These are phyloP conservation scores for Tethya wilhelma DNA, from an alignment of 37 sponge, comb jelly and placozoan genomes.

Conservation along the genomic window DNA sequence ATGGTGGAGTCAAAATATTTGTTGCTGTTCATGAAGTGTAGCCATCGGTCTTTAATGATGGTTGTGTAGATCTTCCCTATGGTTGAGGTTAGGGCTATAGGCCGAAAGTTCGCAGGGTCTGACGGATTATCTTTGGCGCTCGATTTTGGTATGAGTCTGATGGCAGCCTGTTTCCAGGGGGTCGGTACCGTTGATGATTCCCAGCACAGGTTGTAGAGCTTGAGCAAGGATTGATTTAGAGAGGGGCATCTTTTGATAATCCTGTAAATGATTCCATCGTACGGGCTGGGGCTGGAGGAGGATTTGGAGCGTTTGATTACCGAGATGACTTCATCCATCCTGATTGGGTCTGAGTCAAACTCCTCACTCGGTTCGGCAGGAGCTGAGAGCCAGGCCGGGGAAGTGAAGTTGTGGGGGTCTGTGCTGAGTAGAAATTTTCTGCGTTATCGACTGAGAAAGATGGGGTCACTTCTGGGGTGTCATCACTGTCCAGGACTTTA, in stretches of 20 bases:
- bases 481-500: background rate
- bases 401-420: background rate
- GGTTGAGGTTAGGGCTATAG: conserved; percentile 6
- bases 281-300: conserved; percentile 13
- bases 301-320: background rate
- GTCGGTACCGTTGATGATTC: background rate
- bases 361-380: background rate
- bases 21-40: background rate
- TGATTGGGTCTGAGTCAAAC: no score
- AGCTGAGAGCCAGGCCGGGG: conserved; percentile 14
- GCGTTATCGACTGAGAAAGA: background rate
- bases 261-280: background rate
- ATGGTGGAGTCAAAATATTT: background rate
- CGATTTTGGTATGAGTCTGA: background rate
- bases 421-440: conserved; percentile 1
- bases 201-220: conserved; percentile 19
- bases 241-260: conserved; percentile 17
- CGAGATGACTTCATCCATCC: background rate
- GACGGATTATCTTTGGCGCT: background rate
- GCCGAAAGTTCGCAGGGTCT: background rate
- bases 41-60: conserved; percentile 9
- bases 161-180: background rate
- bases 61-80: conserved; percentile 7
- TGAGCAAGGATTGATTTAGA: background rate
- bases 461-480: background rate